Evolutionary conservation across 2,797 vertebrate species (phyloP).

Genomic region (Tapirus indicus): DNA sequence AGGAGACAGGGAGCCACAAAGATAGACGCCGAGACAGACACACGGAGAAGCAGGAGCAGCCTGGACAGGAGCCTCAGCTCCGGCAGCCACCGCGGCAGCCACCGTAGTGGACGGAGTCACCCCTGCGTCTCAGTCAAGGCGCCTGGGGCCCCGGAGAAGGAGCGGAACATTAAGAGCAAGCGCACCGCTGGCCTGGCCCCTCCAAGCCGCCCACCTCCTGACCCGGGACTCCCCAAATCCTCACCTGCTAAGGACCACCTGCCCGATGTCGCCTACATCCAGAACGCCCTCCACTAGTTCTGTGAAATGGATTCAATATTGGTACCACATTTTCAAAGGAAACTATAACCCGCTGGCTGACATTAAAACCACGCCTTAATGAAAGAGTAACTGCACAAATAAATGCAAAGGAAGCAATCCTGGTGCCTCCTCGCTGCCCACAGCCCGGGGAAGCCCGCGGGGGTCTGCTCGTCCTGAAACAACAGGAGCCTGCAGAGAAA

Average conservation of each 20-base stretch:
- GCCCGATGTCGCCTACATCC: accelerated
- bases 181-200: background rate
- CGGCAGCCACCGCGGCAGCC: too few relatives aligned
- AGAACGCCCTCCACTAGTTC: background rate
- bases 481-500: background rate
- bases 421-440: background rate
- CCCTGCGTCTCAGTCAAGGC: background rate
- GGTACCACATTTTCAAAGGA: slow-evolving; percentile 1
- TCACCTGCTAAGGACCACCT: background rate
- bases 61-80: background rate
- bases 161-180: background rate
- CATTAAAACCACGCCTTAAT: background rate
- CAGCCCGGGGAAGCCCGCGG: background rate
- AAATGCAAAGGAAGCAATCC: background rate
- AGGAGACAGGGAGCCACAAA: background rate
- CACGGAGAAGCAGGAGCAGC: background rate
- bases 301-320: background rate
- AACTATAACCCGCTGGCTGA: background rate
- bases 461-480: background rate
- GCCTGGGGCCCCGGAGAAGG: background rate
- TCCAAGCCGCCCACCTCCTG: background rate
- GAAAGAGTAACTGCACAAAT: background rate
- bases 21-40: background rate
- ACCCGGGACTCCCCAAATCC: background rate
- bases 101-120: too few relatives aligned